Base-by-base conservation (phyloP, 92 coral and sea anemone genomes). In the Meandrina meandrites region DNA sequence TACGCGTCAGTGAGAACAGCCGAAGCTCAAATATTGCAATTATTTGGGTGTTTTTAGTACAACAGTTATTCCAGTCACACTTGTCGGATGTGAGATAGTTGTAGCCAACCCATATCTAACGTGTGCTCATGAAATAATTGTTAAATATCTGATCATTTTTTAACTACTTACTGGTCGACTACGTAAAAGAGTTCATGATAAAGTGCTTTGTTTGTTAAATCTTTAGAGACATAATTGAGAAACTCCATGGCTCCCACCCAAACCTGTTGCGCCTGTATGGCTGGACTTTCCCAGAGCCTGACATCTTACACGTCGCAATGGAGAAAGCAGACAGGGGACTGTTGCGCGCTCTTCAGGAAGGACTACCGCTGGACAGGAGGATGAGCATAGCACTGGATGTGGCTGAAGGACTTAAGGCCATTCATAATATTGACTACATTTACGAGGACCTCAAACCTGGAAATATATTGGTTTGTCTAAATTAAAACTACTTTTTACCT, bases 401-500 rank as follows among this genome's bases (percentile, higher is more conserved):
- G n/a, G 95, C 95, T 16, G 79, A 79, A 62, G 95, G 93, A 35
- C 75, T 92, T 62, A 79, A 90, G 75, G 86, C 92, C 50, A 79
- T 92, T 10, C 95, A 92, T 70, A 67, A 66, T 4, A 80, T 84
- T 17, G 86, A 73, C 28, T 87, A 87, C 67, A 90, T 84, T 36
- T 90, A 90, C 71, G 87, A 84, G 53, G 95, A 92, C 50, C 78
- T 92, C 27, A 90, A 92, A 67, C 91, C 93, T 34, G 91, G 84
- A 79, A 92, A 90, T 24, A 85, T 92, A 21, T 64, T 92, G 91
- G 95, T 92, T 62, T 62, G 69, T 62, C 3, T 62, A 24, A 22
- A 8, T 60, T 28, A 6, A 56, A 56, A 40, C n/a, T n/a, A n/a
- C n/a, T n/a, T n/a, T n/a, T n/a, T n/a, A n/a, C n/a, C n/a, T n/a